Base-by-base conservation (phyloP, 1,140 invertebrate genomes). In the Zelostemma sp. region DNA sequence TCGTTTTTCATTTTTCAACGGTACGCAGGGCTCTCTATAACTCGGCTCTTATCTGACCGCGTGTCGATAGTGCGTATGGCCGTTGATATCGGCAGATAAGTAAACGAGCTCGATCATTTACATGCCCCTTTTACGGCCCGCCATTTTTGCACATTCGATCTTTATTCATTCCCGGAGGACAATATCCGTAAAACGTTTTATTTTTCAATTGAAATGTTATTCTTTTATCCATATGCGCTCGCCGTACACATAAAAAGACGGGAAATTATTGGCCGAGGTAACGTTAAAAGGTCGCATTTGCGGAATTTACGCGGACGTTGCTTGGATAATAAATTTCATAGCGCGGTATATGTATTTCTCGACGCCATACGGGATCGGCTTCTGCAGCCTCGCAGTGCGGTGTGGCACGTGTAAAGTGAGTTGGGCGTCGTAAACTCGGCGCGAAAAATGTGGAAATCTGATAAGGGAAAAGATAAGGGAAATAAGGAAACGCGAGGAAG, bases 391-490 rank as follows among this genome's bases (percentile, higher is more conserved):
- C 12, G 46, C 8, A 8, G 4, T 21, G 41, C 61, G 61, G 61
- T 38, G 62, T 71, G 68, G 68, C 68, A 57, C 68, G 63, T 71
- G 68, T 63, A 67, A 71, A 63, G 62, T 50, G 62, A 66, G 43
- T 35, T 46, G 63, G 63, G 58, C 58, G 68, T 71, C 68, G 59
- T 66, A 63, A 71, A 66, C 35, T 71, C 63, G 66, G 58, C 43
- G 55, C 47, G 45, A 62, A 67, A 71, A 67, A 63, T 67, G 62
- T 65, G 68, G 16, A 59, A 54, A 66, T 62, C 68, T 55, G 62
- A 71, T 71, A 71, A 65, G 57, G 38, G 14, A 43, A 1, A 1
- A 47, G 62, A 66, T 71, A 62, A 62, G 58, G 18, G 38, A 47
- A 46, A 57, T 65, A 58, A 70, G 61, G 54, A 66, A 71, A 53